Evolutionary conservation across 1,140 invertebrate genomes (phyloP).

Genomic region (Saccostrea echinata): DNA sequence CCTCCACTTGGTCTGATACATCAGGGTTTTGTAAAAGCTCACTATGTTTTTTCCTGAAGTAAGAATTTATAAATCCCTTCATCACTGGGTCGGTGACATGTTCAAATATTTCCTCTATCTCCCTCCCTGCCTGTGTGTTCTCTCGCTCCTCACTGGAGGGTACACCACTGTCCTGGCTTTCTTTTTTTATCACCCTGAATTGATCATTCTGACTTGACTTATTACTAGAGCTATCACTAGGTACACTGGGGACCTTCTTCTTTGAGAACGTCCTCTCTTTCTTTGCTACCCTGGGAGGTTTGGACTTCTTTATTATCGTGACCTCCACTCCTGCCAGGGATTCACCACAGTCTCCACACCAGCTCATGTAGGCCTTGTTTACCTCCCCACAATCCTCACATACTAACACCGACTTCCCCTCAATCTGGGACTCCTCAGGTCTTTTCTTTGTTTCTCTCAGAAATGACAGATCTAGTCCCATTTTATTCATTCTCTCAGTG

Average conservation of each 20-base stretch:
- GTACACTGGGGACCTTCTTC: background rate
- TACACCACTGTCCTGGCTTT: slow-evolving; percentile 60
- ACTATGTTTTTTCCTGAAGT: slow-evolving; percentile 60
- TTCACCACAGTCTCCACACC: slow-evolving; percentile 75
- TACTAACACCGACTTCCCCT: slow-evolving; percentile 62
- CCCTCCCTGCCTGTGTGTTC: slow-evolving; percentile 45
- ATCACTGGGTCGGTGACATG: slow-evolving; percentile 65
- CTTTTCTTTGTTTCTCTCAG: slow-evolving; percentile 44
- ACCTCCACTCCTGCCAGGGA: slow-evolving; percentile 74
- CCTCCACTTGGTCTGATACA: slow-evolving; percentile 13
- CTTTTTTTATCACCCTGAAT: background rate
- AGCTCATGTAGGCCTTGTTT: slow-evolving; percentile 75
- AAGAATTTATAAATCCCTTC: slow-evolving; percentile 63
- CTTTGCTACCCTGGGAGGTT: slow-evolving; percentile 24
- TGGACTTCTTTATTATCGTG: slow-evolving; percentile 62
- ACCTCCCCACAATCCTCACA: slow-evolving; percentile 73
- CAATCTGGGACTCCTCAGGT: slow-evolving; percentile 40
- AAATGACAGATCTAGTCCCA: slow-evolving; percentile 67
- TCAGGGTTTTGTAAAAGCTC: slow-evolving; percentile 9
- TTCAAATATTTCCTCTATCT: slow-evolving; percentile 66
- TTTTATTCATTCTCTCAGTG: slow-evolving; percentile 69
- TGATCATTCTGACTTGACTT: background rate
- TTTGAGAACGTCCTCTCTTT: slow-evolving; percentile 30
- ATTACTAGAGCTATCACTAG: slow-evolving; percentile 13
- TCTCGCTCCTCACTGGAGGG: slow-evolving; percentile 59